Evolutionary conservation across 2,888 invertebrate species (phyloP).

Genomic region (Folsomia manolachei): DNA sequence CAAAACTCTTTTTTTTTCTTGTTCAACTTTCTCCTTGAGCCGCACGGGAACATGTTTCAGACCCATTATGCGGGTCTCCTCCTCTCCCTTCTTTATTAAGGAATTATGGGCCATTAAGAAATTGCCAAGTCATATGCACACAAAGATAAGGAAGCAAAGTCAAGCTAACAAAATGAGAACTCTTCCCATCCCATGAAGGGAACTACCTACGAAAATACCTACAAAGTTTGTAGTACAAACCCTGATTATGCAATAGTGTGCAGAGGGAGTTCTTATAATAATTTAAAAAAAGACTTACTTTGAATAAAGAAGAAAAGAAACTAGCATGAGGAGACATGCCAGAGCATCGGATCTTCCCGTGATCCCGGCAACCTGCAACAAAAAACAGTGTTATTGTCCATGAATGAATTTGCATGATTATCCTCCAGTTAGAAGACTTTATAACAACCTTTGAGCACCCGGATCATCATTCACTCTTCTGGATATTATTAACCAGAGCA

Average conservation of each 20-base stretch:
- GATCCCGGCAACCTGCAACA: conserved; percentile 74
- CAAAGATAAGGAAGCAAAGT: background rate
- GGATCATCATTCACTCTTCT: too few species aligned
- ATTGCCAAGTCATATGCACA: background rate
- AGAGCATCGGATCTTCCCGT: conserved; percentile 85
- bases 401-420: conserved; percentile 19
- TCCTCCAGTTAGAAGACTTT: too few species aligned
- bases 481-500: too few species aligned
- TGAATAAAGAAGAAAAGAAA: conserved; percentile 75
- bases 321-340: conserved; percentile 76
- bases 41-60: background rate
- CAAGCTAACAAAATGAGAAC: too few species aligned
- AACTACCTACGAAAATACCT: background rate
- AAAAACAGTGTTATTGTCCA: conserved; percentile 24
- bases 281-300: conserved; percentile 61
- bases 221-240: too few species aligned
- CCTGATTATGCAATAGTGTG: background rate
- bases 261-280: background rate
- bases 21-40: background rate
- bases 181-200: background rate
- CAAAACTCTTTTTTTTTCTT: background rate
- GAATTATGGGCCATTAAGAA: background rate
- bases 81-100: background rate
- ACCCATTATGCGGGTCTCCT: too few species aligned
- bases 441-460: too few species aligned